Evolutionary conservation across 2,113 vertebrate genomes (phyloP).

Genomic region (Anguilla rostrata): DNA sequence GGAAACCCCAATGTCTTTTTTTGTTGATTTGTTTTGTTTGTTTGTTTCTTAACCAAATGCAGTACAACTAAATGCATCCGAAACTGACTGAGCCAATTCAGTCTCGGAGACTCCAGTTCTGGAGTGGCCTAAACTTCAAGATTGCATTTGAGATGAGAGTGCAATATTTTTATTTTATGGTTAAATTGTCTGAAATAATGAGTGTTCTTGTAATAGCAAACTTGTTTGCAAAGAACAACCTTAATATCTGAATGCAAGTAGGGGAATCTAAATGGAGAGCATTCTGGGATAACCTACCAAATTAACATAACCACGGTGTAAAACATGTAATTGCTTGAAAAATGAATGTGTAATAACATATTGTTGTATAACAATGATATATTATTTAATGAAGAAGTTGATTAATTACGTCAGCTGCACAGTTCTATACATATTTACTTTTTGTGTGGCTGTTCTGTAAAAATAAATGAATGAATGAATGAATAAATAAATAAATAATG

Average conservation of each 20-base stretch:
- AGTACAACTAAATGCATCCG: background rate
- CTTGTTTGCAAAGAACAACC: too few species aligned
- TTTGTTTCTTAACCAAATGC: slow-evolving; percentile 29
- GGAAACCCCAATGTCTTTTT: slow-evolving; percentile 39
- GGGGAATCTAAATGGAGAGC: background rate
- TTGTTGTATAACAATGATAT: background rate
- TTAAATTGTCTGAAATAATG: background rate
- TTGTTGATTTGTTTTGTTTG: slow-evolving; percentile 34
- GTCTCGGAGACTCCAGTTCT: background rate
- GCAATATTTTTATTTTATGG: background rate
- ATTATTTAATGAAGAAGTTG: background rate
- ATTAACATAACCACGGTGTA: background rate
- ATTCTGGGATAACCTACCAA: background rate
- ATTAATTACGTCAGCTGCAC: background rate
- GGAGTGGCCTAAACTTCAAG: background rate
- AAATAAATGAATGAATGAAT: background rate
- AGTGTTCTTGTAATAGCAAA: too few species aligned
- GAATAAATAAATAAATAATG: too few species aligned
- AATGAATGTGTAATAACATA: background rate
- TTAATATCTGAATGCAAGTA: background rate
- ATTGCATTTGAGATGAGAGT: background rate
- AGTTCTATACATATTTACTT: background rate
- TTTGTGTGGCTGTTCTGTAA: background rate
- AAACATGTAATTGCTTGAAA: background rate
- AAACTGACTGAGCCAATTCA: background rate